A percentile compares a stretch with the other conserved stretches of the same genome.
Evolutionary conservation across 1,140 invertebrate genomes (phyloP).

Genomic region (Helicoverpa zea): DNA sequence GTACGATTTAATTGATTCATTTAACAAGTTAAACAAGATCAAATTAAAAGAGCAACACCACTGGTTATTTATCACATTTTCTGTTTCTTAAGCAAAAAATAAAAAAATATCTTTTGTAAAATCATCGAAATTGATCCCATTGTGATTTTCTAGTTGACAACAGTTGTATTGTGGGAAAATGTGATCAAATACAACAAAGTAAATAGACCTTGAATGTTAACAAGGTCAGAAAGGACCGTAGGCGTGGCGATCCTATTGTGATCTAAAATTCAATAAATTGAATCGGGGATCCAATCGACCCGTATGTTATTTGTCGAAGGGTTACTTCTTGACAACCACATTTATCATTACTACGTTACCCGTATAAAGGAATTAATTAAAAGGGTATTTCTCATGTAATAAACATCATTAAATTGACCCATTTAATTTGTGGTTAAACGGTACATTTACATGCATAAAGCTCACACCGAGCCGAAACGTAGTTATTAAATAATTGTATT

Average conservation of each 20-base stretch:
- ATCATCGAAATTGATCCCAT: neutral
- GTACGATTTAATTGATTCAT: too few species aligned
- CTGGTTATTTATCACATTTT: too few species aligned
- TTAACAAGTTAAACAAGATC: too few species aligned
- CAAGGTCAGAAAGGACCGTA: constrained; percentile 47
- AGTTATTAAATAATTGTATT: too few species aligned
- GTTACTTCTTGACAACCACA: constrained; percentile 7
- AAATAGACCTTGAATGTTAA: constrained; percentile 43
- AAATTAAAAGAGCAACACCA: too few species aligned
- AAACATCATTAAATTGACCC: constrained; percentile 16
- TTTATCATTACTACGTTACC: constrained; percentile 12
- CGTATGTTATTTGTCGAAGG: constrained; percentile 25
- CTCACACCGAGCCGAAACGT: neutral
- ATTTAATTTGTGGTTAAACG: neutral
- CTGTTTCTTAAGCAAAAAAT: too few species aligned
- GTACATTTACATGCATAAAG: neutral
- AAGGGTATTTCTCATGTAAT: neutral
- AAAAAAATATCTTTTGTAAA: neutral
- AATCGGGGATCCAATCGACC: constrained; percentile 41
- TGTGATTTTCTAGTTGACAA: constrained; percentile 1
- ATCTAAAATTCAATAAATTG: constrained; percentile 42
- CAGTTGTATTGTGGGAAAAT: constrained; percentile 18
- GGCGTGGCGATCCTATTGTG: constrained; percentile 36
- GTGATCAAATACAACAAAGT: constrained; percentile 39
- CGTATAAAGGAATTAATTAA: constrained; percentile 24